Percentiles rank a stretch among this genome's conserved stretches.
phyloP scores from a whole-genome alignment of 1,140 invertebrate genomes.

The Ips typographus region DNA sequence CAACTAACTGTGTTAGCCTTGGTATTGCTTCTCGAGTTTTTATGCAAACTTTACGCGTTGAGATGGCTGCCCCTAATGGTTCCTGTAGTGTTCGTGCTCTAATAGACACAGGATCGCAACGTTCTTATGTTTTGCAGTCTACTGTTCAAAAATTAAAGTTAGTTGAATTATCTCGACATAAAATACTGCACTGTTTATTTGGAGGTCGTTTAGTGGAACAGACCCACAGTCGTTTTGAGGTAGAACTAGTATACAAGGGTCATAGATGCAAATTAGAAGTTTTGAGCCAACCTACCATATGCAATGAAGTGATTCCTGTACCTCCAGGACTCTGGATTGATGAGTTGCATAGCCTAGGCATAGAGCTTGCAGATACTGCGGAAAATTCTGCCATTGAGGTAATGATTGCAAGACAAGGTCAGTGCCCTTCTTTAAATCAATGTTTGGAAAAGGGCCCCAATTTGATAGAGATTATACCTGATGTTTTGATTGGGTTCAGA shows the following conservation, averaged over 20 bases:
- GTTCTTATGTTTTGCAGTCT: too few species aligned
- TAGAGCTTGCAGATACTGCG: slow-evolving; percentile 22
- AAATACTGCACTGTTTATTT: slow-evolving; percentile 3
- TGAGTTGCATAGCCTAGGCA: slow-evolving; percentile 15
- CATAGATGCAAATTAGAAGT: slow-evolving; percentile 22
- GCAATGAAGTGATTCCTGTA: slow-evolving; percentile 9
- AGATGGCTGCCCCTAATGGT: too few species aligned
- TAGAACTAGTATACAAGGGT: background rate
- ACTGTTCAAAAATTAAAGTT: too few species aligned
- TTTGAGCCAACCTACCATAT: slow-evolving; percentile 25
- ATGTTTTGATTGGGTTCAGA: too few species aligned
- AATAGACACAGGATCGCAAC: too few species aligned
- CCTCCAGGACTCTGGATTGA: slow-evolving; percentile 14
- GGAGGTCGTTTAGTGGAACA: background rate
- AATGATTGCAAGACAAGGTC: slow-evolving; percentile 24
- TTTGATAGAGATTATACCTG: too few species aligned
- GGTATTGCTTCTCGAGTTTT: too few species aligned
- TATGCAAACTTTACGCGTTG: too few species aligned
- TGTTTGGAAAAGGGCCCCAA: too few species aligned
- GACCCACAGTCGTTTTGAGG: slow-evolving; percentile 4
- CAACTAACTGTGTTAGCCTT: too few species aligned
- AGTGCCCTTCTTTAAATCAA: too few species aligned
- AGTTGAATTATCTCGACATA: background rate
- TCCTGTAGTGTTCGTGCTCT: too few species aligned
- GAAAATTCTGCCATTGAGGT: slow-evolving; percentile 29